Base-by-base conservation (phyloP, 1,140 invertebrate species). In the Drosophila ironensis region DNA sequence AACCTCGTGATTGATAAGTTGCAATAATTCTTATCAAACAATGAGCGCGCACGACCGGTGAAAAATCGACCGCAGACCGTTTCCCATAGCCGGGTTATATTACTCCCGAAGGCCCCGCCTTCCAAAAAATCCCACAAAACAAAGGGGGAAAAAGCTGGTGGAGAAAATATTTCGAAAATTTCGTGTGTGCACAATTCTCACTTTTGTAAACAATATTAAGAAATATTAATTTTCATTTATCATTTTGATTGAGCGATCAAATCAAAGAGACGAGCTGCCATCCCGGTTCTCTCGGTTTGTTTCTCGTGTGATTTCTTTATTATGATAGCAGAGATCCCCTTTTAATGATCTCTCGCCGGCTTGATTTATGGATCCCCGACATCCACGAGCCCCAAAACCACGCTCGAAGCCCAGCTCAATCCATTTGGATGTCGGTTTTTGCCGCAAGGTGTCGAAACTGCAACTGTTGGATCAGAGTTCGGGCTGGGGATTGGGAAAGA, bases 181-280 rank as follows among this genome's bases (percentile, higher is more conserved):
- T 60, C 61, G 73, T 87, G 64, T 87, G 64, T 87, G 73, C 80
- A 77, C 66, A 87, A 69, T 89, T 89, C 82, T 89, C 87, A 89
- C 87, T 89, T 63, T 89, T 88, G 87, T 89, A 89, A 89, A 86
- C 87, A 89, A 87, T 87, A 88, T 89, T 89, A 88, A 89, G 87
- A 89, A 89, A 89, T 89, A 89, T 89, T 89, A 88, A 89, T 89
- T 88, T 87, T 77, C 87, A 89, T 89, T 89, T 89, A 89, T 89
- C 87, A 89, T 89, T 89, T 88, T 89, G 87, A 89, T 88, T 88
- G 87, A 89, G 78, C 82, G 87, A 89, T 89, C 87, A 89, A 87
- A 87, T 81, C 66, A 69, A 75, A 77, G 54, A 44, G 75, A 53
- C 41, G 57, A 38, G 46, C 28, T 66, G 37, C 53, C 51, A 28